Evolutionary conservation across 2,888 invertebrate species (phyloP), one percentile per base, ranked within the genome.

Genomic region (Drosophila infuscata): DNA sequence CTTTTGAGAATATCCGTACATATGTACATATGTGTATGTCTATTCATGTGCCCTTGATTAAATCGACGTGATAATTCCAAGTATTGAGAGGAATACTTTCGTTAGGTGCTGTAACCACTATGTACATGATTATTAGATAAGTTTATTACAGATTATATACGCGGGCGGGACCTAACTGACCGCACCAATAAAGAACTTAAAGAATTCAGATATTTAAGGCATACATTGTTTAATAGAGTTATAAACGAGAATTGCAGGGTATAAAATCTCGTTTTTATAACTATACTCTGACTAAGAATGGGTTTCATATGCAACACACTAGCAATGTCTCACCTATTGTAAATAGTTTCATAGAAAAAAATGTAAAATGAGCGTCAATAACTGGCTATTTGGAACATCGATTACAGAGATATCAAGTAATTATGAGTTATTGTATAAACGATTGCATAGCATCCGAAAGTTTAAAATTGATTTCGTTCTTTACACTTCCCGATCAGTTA

Each of bases 121-220:
- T 76, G 78, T 83, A 87, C 82, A 89, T 84, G 75, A 81, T 67
- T 63, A 33, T 88, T 84, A 87, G 76, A 81, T 89, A 88, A 84
- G 79, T 82, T 70, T 82, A 88, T 84, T 79, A 75, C 76, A 56
- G 75, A 77, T 81, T 70, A 72, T 77, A 74, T 70, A 74, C 53
- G 74, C 57, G 75, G 65, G 72, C 71, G 74, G 65, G 70, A 67
- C 58, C 60, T 48, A 57, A 48, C 61, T 60, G 33, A 56, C 29
- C 30, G 41, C 52, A 20, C 58, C 41, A 61, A 87, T 87, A 87
- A 84, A 88, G 72, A 89, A 88, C 88, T 84, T 79, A 67, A 82
- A 56, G 85, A 88, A 88, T 88, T 89, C 69, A 71, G 67, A 59
- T 70, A 66, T 79, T 88, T 76, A 73, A 77, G 60, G 70, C 88